Evolutionary conservation across 1,140 invertebrate species (phyloP), one percentile per base, ranked within the genome.

Genomic region (Drosophila tani): DNA sequence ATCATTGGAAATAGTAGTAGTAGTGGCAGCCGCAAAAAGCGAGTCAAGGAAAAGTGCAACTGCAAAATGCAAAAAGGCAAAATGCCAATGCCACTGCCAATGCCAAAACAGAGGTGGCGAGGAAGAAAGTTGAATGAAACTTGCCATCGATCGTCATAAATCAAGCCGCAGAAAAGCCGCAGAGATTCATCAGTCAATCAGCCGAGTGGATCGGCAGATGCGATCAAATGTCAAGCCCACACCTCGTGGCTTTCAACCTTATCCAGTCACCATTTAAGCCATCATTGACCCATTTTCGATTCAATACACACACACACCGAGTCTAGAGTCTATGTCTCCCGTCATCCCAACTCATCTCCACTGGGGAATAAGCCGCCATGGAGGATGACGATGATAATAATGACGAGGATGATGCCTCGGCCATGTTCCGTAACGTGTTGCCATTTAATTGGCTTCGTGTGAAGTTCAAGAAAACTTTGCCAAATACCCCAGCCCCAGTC

Each of bases 261-360:
- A 62, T 51, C 66, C 66, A 58, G 53, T 32, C 84, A 88, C 84
- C 87, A 84, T 90, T 90, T 85, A 86, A 90, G 85, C 85, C 85
- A 91, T 90, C 86, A 91, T 91, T 90, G 85, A 90, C 85, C 85
- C 82, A 90, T 90, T 90, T 90, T 82, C 62, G 6, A 41, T n/a
- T 40, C 59, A 65, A 58, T 55, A 74, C 56, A 8, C 29, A 9
- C 29, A 9, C 7, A 11, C 74, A 67, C 46, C 29, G 27, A 62
- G 53, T 24, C 11, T 35, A 19, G 15, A n/a, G 27, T 46, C 65
- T 35, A 64, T 49, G 64, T 21, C 60, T 46, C n/a, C 45, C 66
- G 38, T 49, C 62, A 24, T 27, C 46, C n/a, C 38, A 45, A 46
- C 67, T 2, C 1, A 47, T 40, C 9, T 24, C 79, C 79, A 51